Conservation (phyloP, 2,797 vertebrate genomes). For the Sebastes vulpes region DNA sequence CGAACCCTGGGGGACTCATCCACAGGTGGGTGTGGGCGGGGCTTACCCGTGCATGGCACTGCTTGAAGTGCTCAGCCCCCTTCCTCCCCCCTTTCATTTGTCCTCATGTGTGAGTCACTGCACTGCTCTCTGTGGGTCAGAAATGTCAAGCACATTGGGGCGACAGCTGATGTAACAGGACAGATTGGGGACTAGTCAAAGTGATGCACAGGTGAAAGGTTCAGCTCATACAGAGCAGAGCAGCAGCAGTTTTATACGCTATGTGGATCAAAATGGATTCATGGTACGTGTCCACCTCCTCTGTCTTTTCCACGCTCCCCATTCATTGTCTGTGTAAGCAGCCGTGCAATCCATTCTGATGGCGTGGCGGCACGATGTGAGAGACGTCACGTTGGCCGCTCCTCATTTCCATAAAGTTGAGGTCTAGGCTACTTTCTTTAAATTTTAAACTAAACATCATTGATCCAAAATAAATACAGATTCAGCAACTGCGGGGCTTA, state of each 20-base stretch:
- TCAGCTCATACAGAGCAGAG: background rate
- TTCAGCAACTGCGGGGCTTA: too few species aligned
- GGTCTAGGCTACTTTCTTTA: too few species aligned
- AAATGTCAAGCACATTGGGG: conserved; percentile 10
- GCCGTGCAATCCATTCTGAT: too few species aligned
- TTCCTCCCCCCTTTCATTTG: conserved; percentile 37
- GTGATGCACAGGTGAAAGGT: conserved; percentile 16
- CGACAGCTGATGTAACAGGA: background rate
- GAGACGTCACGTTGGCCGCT: too few species aligned
- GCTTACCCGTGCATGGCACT: conserved; percentile 85
- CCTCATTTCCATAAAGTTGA: too few species aligned
- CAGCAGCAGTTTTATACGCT: background rate
- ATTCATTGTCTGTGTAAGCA: too few species aligned
- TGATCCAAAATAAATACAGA: too few species aligned
- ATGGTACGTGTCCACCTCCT: too few species aligned
- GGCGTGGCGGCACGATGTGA: too few species aligned
- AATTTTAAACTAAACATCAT: too few species aligned
- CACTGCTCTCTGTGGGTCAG: conserved; percentile 14
- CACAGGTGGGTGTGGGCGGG: conserved; percentile 91
- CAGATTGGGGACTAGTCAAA: conserved; percentile 1
- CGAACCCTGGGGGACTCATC: conserved; percentile 92
- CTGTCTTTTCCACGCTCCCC: too few species aligned
- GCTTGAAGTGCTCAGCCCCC: conserved; percentile 79
- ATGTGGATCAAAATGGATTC: background rate
- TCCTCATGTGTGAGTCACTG: conserved; percentile 24